Percentiles rank a stretch among this genome's conserved stretches.
Evolutionary conservation across 2,888 invertebrate species (phyloP).

Genomic region (Torymus aiolomorphi): DNA sequence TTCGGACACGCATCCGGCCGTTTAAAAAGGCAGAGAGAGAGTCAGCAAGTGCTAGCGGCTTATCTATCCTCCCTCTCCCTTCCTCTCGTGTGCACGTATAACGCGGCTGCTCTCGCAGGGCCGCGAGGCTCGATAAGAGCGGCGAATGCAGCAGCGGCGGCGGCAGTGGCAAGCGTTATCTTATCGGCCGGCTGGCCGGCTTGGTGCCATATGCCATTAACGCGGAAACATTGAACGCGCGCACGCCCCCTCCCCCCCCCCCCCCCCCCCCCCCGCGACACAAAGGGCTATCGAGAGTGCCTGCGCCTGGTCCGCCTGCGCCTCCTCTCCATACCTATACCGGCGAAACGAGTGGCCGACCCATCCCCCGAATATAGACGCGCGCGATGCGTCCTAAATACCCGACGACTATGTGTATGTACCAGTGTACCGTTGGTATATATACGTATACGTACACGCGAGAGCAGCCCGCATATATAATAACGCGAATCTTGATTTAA

Average conservation of each 20-base stretch:
- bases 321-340: background rate
- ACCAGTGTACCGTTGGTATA: no score
- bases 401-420: background rate
- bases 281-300: background rate
- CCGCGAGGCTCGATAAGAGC: constrained; percentile 38
- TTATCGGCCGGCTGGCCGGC: constrained; percentile 64
- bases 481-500: constrained; percentile 46
- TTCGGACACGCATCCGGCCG: background rate
- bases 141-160: constrained; percentile 60
- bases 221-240: constrained; percentile 63
- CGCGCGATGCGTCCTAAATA: constrained; percentile 19
- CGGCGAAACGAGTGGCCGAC: constrained; percentile 20
- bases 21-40: constrained; percentile 53
- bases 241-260: background rate
- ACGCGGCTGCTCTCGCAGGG: constrained; percentile 7
- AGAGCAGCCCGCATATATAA: background rate
- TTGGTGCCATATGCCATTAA: constrained; percentile 66
- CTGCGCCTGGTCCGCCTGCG: background rate
- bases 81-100: constrained; percentile 5
- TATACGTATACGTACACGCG: no score
- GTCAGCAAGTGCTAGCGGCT: background rate
- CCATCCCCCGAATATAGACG: background rate
- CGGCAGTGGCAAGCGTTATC: constrained; percentile 63
- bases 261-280: background rate
- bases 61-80: constrained; percentile 53